A percentile compares a stretch with the other conserved stretches of the same genome.
These are phyloP conservation scores for Guaruba guarouba DNA, from an alignment of 2,113 vertebrate genomes.

Conservation along the genomic window DNA sequence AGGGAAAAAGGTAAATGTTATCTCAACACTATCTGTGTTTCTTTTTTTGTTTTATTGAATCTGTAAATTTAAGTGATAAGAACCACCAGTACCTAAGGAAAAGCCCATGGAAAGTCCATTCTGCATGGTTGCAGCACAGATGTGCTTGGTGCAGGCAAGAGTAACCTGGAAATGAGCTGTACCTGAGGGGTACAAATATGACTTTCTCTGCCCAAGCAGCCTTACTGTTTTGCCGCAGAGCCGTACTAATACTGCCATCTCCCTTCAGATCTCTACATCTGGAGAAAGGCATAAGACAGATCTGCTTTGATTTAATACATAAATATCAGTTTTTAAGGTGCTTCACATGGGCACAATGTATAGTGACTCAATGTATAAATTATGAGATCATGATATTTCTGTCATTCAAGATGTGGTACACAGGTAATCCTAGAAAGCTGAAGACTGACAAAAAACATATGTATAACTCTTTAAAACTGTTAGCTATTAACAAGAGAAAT, in stretches of 20 bases:
- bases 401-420: constrained; percentile 22
- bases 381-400: constrained; percentile 58
- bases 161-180: background rate
- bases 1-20: background rate
- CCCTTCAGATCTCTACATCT: background rate
- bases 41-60: background rate
- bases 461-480: constrained; percentile 32
- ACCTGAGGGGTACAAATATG: background rate
- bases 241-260: background rate
- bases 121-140: background rate
- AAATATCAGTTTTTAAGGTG: constrained; percentile 36
- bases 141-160: background rate
- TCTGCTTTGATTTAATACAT: constrained; percentile 40
- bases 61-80: background rate
- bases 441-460: constrained; percentile 60
- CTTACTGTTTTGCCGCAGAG: background rate
- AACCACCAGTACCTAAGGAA: background rate
- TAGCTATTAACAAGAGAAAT: constrained; percentile 54
- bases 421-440: constrained; percentile 62
- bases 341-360: constrained; percentile 34
- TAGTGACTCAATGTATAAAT: constrained; percentile 43
- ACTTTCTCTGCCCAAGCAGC: background rate
- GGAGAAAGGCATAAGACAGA: background rate
- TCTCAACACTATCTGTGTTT: background rate
- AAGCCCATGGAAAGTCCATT: background rate